Evolutionary conservation across 1,140 invertebrate species (phyloP).

Genomic region (Aphelenchoides fujianensis): DNA sequence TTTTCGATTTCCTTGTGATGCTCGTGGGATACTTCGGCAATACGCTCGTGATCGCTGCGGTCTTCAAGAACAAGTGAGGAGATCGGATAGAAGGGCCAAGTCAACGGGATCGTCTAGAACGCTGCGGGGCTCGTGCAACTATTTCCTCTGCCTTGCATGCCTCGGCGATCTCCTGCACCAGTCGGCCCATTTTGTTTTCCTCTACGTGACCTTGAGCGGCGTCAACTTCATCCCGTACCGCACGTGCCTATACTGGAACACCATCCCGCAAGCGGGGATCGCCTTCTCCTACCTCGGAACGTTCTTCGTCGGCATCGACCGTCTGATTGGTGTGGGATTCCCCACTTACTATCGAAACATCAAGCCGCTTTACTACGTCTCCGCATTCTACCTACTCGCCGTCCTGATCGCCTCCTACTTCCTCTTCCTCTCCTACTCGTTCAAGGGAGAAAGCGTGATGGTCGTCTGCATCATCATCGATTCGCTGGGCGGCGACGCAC

Average conservation of each 20-base stretch:
- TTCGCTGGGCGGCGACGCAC: background rate
- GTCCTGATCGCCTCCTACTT: background rate
- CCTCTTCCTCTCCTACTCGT: constrained; percentile 4
- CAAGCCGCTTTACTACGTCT: background rate
- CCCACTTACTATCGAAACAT: constrained; percentile 9
- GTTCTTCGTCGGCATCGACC: constrained; percentile 19
- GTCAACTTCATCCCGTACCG: constrained; percentile 16
- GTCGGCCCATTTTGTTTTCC: background rate
- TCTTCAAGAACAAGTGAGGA: constrained; percentile 9
- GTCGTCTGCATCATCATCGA: constrained; percentile 10
- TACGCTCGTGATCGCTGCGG: constrained; percentile 3
- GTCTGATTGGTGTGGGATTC: constrained; percentile 2
- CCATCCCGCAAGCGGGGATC: background rate
- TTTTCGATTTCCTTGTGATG: background rate
- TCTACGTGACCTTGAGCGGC: background rate
- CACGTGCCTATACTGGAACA: background rate
- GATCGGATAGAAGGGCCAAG: no score
- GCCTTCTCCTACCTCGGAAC: background rate
- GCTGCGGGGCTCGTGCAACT: constrained; percentile 21
- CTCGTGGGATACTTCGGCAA: constrained; percentile 13
- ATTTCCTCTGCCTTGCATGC: constrained; percentile 9
- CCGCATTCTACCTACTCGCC: background rate
- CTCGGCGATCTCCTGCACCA: constrained; percentile 16
- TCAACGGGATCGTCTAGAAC: background rate
- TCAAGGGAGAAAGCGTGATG: background rate